Base-by-base conservation (phyloP, 2,113 vertebrate species). In the Kobus ellipsiprymnus region DNA sequence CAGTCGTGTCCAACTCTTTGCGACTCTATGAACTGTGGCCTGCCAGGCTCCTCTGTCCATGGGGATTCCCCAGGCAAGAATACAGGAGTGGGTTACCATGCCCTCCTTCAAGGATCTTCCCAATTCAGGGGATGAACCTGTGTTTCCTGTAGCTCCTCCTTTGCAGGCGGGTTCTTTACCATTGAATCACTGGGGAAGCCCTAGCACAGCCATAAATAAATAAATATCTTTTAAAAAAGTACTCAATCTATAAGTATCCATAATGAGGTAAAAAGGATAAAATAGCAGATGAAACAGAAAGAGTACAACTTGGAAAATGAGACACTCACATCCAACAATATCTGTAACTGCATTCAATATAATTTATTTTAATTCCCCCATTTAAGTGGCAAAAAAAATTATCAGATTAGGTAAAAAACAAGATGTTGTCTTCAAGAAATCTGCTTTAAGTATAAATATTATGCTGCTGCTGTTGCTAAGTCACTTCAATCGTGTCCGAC, bases 401-500 rank as follows among this genome's bases (percentile, higher is more conserved):
- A 21, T 86, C 40, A 90, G 80, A 71, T 93, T 44, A 64, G 4
- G 80, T 67, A 16, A 80, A 89, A 92, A 71, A 14, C 44, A 89
- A 10, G 74, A 71, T 29, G 44, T 33, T 71, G 5, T 59, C 46
- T 57, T 44, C 4, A 23, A 44, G 7, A 91, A 78, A 88, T 33
- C 7, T 29, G 25, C 23, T 89, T 57, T 91, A 86, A 46, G 67
- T 19, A 93, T 33, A 90, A 95, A 71, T 29, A 62, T 62, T 62
- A 62, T 62, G 57, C 57, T 59, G 57, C 25, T 57, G 23, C 55
- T 59, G 57, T 25, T 59, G 57, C 57, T 59, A 59, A 59, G 57
- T 59, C 0, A 2, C 57, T 59, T 59, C 57, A 59, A 10, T 59
- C 0, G 1, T 59, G 10, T 59, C 1, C 0, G 1, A 59, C 25